Evolutionary conservation across 2,888 invertebrate genomes (phyloP).

Genomic region (Cataglyphis cursor): DNA sequence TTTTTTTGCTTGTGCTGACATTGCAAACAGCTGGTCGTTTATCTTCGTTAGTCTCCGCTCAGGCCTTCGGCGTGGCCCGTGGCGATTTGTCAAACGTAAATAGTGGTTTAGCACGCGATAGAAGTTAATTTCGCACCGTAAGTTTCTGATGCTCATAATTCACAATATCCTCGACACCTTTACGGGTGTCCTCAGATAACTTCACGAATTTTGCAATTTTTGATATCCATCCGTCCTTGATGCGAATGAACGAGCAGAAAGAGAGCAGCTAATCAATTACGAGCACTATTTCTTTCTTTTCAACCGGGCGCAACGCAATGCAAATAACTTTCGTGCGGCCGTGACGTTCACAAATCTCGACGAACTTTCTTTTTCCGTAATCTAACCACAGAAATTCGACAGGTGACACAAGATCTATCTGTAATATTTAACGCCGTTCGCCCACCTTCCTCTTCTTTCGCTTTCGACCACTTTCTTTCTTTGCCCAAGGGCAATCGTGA

Average conservation of each 20-base stretch:
- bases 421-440: conserved; percentile 17
- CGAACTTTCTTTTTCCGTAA: conserved; percentile 58
- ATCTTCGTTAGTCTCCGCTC: conserved; percentile 64
- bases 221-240: conserved; percentile 35
- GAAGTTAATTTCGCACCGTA: conserved; percentile 31
- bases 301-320: conserved; percentile 5
- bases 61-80: conserved; percentile 44
- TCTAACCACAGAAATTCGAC: conserved; percentile 40
- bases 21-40: conserved; percentile 59
- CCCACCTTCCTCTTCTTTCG: conserved; percentile 34
- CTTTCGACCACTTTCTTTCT: conserved; percentile 67
- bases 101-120: conserved; percentile 33
- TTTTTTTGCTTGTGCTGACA: conserved; percentile 52
- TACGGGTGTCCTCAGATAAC: conserved; percentile 18
- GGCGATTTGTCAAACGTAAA: conserved; percentile 60
- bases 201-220: conserved; percentile 44
- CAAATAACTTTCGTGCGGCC: conserved; percentile 45
- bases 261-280: conserved; percentile 22
- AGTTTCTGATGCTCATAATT: conserved; percentile 25
- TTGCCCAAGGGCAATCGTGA: conserved; percentile 32
- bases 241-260: conserved; percentile 19
- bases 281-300: conserved; percentile 8
- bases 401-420: conserved; percentile 43
- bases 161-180: conserved; percentile 44
- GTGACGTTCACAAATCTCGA: conserved; percentile 34